Percentiles rank a stretch among this genome's conserved stretches.
phyloP scores from a whole-genome alignment of 2,113 vertebrate species.

The Polypterus bichir region DNA sequence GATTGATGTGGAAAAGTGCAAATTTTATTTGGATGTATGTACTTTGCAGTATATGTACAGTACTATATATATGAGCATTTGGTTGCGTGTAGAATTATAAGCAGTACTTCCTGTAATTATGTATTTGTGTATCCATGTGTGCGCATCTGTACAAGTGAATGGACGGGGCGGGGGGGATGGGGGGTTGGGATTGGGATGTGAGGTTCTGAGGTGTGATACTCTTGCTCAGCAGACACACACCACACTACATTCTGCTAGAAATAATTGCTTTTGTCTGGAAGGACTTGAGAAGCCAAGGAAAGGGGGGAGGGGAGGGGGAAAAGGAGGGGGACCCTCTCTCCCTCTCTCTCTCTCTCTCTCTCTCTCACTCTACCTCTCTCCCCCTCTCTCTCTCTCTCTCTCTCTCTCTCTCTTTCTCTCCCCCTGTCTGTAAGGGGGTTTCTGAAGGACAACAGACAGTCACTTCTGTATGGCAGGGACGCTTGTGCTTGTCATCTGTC shows the following conservation, averaged over 20 bases:
- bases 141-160: constrained; percentile 41
- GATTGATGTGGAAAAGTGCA: too few relatives aligned
- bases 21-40: constrained; percentile 17
- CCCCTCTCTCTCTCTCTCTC: constrained; percentile 10
- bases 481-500: constrained; percentile 26
- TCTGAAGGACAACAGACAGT: constrained; percentile 49
- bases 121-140: constrained; percentile 25
- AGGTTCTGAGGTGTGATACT: background rate
- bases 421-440: constrained; percentile 32
- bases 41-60: constrained; percentile 17
- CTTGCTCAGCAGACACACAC: constrained; percentile 23
- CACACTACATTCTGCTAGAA: constrained; percentile 65
- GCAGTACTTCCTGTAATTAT: constrained; percentile 29
- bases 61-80: background rate
- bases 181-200: constrained; percentile 14
- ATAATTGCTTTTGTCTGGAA: constrained; percentile 70
- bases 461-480: constrained; percentile 34
- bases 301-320: constrained; percentile 45
- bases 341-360: constrained; percentile 4
- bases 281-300: constrained; percentile 37
- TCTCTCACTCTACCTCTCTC: constrained; percentile 2
- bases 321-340: constrained; percentile 18
- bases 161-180: constrained; percentile 37
- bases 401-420: constrained; percentile 27
- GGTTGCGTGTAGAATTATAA: constrained; percentile 16